Evolutionary conservation across 2,113 vertebrate genomes (phyloP), one percentile per base, ranked within the genome.

Genomic region (Silurus glanis): DNA sequence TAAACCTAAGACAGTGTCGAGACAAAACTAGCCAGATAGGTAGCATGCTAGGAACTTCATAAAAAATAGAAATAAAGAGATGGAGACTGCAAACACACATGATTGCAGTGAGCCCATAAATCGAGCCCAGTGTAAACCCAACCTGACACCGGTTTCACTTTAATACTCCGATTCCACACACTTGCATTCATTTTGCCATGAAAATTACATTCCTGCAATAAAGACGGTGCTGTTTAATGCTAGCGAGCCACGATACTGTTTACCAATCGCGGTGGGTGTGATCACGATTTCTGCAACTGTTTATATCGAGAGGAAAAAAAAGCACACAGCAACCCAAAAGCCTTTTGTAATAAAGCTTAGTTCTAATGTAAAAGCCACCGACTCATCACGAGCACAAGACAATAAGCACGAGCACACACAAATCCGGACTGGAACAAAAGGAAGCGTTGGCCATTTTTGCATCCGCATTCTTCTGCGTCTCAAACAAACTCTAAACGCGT

Each of bases 31-130:
- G 19, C 51, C 17, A 58, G 75, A 51, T 69, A 69, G 84, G 14
- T 45, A 80, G 49, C 17, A 37, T 80, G 45, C 28, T 25, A 23
- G 58, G 66, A 53, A 82, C 53, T 86, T 86, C 51, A 28, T 59
- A 55, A 62, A 23, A 55, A 53, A 51, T 1, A 45, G 16, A 16
- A 2, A 16, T 1, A 4, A 14, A 23, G 16, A 45, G 6, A 21
- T 23, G n/a, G 1, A 25, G 23, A 56, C n/a, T 61, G 37, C 37
- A 86, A 71, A 69, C 3, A 1, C 45, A 64, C 45, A 28, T 64
- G 6, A 56, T 3, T 10, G 49, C 25, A 61, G 14, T 13, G 49
- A 51, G 25, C n/a, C 75, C 23, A 45, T 0, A 55, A 47, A 86
- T 10, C 6, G 3, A 58, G 4, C 45, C 17, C 7, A 56, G 47